A percentile compares a stretch with the other conserved stretches of the same genome.
phyloP scores from a whole-genome alignment of 2,888 invertebrate species.

The Vanessa cardui region DNA sequence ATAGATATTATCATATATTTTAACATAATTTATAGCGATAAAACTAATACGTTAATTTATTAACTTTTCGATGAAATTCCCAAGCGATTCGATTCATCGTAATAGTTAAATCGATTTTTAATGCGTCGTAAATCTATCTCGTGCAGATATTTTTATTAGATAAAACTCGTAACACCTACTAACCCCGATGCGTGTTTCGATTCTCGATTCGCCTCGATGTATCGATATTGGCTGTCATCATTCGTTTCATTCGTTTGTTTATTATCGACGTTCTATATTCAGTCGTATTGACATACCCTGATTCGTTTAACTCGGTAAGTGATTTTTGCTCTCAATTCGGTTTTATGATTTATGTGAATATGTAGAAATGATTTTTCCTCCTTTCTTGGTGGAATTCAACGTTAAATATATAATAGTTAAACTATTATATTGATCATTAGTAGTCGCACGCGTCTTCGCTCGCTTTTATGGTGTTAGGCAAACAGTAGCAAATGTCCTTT shows the following conservation, averaged over 20 bases:
- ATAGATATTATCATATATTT: no score
- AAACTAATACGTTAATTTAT: no score
- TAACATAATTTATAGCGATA: no score
- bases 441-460: no score
- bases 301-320: conserved; percentile 23
- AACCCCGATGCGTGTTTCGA: conserved; percentile 55
- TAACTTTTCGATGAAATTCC: not conserved
- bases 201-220: conserved; percentile 23
- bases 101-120: conserved; percentile 50
- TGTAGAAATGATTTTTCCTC: not conserved
- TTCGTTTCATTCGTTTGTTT: conserved; percentile 32
- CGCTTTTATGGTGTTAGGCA: no score
- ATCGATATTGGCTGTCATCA: conserved; percentile 32
- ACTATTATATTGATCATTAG: no score
- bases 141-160: conserved; percentile 60
- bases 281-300: conserved; percentile 30
- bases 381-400: no score
- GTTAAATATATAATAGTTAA: no score
- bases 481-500: no score
- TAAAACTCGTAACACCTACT: conserved; percentile 56
- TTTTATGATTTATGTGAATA: conserved; percentile 13
- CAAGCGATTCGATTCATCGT: conserved; percentile 30
- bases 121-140: conserved; percentile 54
- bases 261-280: conserved; percentile 29
- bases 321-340: conserved; percentile 20